Evolutionary conservation across 1,140 invertebrate species (phyloP), one percentile per base, ranked within the genome.

Genomic region (Battus philenor): DNA sequence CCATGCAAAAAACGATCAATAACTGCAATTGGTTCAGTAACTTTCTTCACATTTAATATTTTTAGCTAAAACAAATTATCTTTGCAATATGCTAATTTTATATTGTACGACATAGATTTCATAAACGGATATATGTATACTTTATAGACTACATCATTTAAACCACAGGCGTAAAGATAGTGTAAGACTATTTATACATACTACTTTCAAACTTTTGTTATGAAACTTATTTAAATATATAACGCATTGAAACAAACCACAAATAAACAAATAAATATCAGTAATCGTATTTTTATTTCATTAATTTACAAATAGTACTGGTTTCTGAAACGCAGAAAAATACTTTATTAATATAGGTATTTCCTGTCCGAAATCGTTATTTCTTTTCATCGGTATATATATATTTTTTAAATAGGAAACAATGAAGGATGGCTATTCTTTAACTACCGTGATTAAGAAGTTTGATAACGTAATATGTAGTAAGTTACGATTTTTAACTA

Each of bases 201-300:
- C 66, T 72, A 66, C 59, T 65, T 72, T 69, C 72, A 59, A 80
- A 73, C 60, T 81, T 83, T 84, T 84, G 77, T 82, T 84, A 82
- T 80, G 62, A 60, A 80, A 81, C 75, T 77, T 81, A 84, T 81
- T 81, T 78, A 80, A 81, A 79, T 76, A 81, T 79, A 77, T 79
- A 78, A 79, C 68, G 68, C 70, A 80, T 84, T 79, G 71, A 77
- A 80, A 80, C 71, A 81, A 84, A 81, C 60, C 69, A 84, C 68
- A 80, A 84, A 78, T 84, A 84, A 80, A 84, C 64, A 67, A 73
- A 60, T 66, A 60, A 73, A 73, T n/a, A n/a, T 74, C 69, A 54
- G 56, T 50, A 57, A 31, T 3, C 2, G 24, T 16, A 29, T 9
- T 36, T 51, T 61, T 50, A 27, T 62, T 71, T 62, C 31, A n/a